Conservation (phyloP, 92 coral and sea anemone species). For the Zoanthus solanderi region DNA sequence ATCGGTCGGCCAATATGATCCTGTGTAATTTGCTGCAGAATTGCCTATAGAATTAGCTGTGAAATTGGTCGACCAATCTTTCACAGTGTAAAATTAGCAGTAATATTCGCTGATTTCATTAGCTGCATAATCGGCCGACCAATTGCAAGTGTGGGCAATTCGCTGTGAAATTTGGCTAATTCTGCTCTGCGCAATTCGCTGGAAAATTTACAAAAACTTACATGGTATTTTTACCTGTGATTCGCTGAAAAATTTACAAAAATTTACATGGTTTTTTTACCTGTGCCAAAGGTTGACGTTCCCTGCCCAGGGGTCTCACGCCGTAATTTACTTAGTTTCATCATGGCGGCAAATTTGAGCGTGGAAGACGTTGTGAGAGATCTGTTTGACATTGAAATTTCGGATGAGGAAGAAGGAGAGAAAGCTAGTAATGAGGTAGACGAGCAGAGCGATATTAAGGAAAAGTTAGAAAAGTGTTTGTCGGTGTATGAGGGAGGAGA, state of each 20-base stretch:
- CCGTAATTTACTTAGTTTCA: background rate
- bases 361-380: background rate
- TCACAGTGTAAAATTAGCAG: too few species aligned
- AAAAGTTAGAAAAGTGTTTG: conserved; percentile 1
- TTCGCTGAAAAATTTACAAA: background rate
- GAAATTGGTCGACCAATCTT: too few species aligned
- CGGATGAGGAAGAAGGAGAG: background rate
- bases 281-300: background rate
- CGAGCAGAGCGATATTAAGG: background rate
- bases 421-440: background rate
- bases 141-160: background rate
- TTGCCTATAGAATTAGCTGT: too few species aligned
- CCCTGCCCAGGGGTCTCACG: background rate
- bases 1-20: too few species aligned
- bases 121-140: too few species aligned
- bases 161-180: background rate
- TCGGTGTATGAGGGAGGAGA: background rate
- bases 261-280: background rate
- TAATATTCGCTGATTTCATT: too few species aligned
- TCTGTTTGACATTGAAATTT: background rate
- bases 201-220: background rate
- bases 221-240: background rate
- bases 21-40: too few species aligned
- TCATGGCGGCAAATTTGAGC: background rate
- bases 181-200: background rate